These are phyloP conservation scores for Danio tinwini DNA, from an alignment of 2,797 vertebrate genomes.

Conservation along the genomic window DNA sequence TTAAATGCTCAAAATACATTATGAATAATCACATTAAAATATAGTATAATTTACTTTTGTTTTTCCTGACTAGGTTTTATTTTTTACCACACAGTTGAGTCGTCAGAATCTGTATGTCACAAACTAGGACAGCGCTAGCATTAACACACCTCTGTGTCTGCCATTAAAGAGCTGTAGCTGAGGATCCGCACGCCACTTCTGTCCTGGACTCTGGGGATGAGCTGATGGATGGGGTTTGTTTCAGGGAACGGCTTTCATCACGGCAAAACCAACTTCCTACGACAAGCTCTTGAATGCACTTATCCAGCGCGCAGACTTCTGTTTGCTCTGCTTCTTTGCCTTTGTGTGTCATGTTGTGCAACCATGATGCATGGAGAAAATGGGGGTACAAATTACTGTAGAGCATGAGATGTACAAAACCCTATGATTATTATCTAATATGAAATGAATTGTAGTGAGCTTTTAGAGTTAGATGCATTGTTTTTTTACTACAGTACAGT, in stretches of 20 bases:
- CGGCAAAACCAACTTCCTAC: slow-evolving; percentile 39
- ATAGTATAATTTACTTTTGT: not conserved
- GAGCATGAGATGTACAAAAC: not conserved
- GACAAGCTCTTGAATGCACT: slow-evolving; percentile 32
- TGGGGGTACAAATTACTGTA: not conserved
- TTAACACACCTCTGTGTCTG: slow-evolving; percentile 3
- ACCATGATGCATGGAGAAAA: slow-evolving; percentile 10
- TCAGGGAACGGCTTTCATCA: slow-evolving; percentile 58
- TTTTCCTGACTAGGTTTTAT: not conserved
- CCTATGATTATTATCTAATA: not conserved
- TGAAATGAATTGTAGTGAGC: not conserved
- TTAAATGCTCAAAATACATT: too few species aligned
- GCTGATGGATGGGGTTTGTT: slow-evolving; percentile 62
- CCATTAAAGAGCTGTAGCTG: slow-evolving; percentile 21
- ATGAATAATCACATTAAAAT: too few species aligned
- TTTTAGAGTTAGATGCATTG: too few species aligned
- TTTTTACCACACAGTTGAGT: slow-evolving; percentile 22
- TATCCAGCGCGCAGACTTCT: not conserved
- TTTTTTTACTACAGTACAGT: too few species aligned
- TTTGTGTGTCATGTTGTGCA: not conserved
- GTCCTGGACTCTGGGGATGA: slow-evolving; percentile 39
- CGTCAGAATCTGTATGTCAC: not conserved
- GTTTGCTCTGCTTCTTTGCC: slow-evolving; percentile 13
- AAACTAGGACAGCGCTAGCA: slow-evolving; percentile 7
- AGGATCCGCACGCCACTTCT: slow-evolving; percentile 28